A percentile compares a stretch with the other conserved stretches of the same genome.
Evolutionary conservation across 2,113 vertebrate genomes (phyloP).

Genomic region (Oryzias javanicus): DNA sequence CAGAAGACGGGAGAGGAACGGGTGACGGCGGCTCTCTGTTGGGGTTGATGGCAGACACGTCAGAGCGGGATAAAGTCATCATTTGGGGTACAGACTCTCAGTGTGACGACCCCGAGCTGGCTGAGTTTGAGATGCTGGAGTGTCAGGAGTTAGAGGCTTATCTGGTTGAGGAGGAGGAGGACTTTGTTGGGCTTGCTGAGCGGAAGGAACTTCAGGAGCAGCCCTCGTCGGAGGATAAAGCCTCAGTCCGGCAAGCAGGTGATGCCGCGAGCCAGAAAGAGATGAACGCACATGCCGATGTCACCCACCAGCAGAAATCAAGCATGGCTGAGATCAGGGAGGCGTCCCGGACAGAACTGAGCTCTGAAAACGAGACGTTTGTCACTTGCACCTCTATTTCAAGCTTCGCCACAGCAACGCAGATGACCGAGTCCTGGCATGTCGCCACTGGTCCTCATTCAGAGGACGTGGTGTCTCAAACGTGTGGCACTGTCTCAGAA

Average conservation of each 20-base stretch:
- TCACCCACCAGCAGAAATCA: constrained; percentile 28
- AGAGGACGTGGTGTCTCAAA: constrained; percentile 69
- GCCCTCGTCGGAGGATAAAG: constrained; percentile 1
- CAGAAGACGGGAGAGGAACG: constrained; percentile 37
- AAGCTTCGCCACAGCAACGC: constrained; percentile 56
- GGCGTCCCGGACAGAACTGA: constrained; percentile 51
- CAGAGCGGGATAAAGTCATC: constrained; percentile 66
- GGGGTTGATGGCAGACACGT: constrained; percentile 30
- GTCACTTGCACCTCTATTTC: constrained; percentile 71
- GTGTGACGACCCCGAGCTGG: constrained; percentile 77
- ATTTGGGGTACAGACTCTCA: constrained; percentile 75
- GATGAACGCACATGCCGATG: not conserved
- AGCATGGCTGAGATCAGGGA: constrained; percentile 41
- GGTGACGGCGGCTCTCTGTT: constrained; percentile 38
- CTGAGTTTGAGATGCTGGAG: constrained; percentile 81
- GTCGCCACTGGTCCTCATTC: constrained; percentile 54
- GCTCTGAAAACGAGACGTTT: constrained; percentile 75
- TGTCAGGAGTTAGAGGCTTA: constrained; percentile 77
- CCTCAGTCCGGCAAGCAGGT: not conserved
- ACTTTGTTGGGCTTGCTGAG: constrained; percentile 52
- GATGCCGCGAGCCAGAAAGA: constrained; percentile 19
- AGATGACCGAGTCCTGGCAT: constrained; percentile 62
- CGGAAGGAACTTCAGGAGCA: constrained; percentile 7
- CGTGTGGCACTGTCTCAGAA: constrained; percentile 48
- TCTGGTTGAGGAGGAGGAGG: constrained; percentile 67